Base-by-base conservation (phyloP, 2,113 vertebrate genomes). In the Thinocorus orbignyianus region DNA sequence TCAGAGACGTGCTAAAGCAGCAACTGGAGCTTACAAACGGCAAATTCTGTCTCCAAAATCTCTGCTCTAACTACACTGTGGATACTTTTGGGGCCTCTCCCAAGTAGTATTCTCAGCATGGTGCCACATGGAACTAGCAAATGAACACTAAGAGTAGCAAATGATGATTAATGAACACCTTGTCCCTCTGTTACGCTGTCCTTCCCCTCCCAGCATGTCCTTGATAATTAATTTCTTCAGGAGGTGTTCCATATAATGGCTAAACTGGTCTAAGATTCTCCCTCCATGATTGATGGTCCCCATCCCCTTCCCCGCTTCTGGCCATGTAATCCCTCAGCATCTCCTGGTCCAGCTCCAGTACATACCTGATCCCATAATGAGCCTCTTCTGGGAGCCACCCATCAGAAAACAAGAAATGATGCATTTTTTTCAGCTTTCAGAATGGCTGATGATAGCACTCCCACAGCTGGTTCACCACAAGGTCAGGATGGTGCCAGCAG, bases 111-210 rank as follows among this genome's bases (percentile, higher is more conserved):
- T 72, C 71, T 92, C 88, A 80, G 61, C 2, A 0, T 79, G 41
- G 44, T 93, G 44, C 54, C 83, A 37, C 60, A 26, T 54, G 25
- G 37, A 82, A 77, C 41, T 58, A 90, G 54, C 68, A 81, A 60
- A 70, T 37, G n/a, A 86, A 83, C 61, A 77, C 58, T 37, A 82
- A 82, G 74, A 86, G 46, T 66, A 73, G 82, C 79, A 96, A 93
- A 95, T 77, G 22, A 90, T 95, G 94, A 92, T 94, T 93, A 90
- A 96, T 92, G 94, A 73, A 70, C 66, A 81, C 62, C n/a, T 83
- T 66, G 25, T 72, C 37, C 31, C 41, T 82, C 31, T 86, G n/a
- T 83, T 93, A 93, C 55, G 31, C 72, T 55, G 86, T 86, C 65
- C 86, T 95, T 91, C 52, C 52, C 42, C 33, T 93, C 64, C 62